These are phyloP conservation scores for Streptopelia turtur DNA, from an alignment of 2,797 vertebrate species.

Conservation along the genomic window DNA sequence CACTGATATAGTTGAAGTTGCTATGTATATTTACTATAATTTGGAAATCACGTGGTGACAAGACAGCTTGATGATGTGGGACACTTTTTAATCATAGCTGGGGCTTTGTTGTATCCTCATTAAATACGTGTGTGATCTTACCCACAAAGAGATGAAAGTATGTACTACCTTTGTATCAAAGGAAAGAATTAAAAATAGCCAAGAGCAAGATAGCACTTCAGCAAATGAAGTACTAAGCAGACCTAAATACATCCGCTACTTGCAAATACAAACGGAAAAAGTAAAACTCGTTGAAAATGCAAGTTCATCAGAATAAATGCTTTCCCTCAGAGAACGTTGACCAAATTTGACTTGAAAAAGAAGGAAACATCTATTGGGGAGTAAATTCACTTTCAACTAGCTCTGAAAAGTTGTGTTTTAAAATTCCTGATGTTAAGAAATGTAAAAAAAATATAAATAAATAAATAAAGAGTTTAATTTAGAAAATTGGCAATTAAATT, in stretches of 20 bases:
- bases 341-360: not conserved
- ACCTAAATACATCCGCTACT: conserved; percentile 22
- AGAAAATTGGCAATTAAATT: not conserved
- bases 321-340: not conserved
- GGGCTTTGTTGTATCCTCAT: conserved; percentile 22
- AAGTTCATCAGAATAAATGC: not conserved
- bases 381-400: not conserved
- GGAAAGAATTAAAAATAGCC: conserved; percentile 48
- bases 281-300: not conserved
- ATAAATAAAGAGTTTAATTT: not conserved
- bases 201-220: conserved; percentile 5
- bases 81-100: conserved; percentile 28
- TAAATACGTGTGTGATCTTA: conserved; percentile 34
- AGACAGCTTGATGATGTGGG: not conserved
- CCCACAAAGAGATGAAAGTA: conserved; percentile 36
- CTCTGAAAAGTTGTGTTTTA: not conserved
- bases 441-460: not conserved
- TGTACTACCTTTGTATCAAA: conserved; percentile 16
- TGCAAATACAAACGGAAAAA: not conserved
- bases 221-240: not conserved
- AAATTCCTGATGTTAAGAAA: not conserved
- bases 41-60: not conserved
- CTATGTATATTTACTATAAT: not conserved
- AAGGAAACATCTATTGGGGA: not conserved
- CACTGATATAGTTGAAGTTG: not conserved